Evolutionary conservation across 2,797 vertebrate species (phyloP).

Genomic region (Anabas testudineus): DNA sequence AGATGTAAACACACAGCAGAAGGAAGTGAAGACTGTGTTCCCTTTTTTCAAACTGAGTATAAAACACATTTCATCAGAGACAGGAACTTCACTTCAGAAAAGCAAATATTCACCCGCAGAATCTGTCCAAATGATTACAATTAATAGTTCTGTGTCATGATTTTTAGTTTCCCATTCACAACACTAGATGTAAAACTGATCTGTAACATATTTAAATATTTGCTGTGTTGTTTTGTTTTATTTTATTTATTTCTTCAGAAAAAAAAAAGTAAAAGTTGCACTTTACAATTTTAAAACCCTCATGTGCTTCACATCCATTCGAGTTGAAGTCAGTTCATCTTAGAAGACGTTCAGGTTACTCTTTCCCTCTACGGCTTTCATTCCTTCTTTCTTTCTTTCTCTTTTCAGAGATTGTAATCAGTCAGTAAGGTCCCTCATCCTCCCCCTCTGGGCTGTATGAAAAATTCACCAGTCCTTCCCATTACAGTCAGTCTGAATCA

Average conservation of each 20-base stretch:
- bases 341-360: slow-evolving; percentile 20
- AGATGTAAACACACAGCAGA: neutral
- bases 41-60: neutral
- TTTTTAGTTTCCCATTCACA: neutral
- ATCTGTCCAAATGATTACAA: neutral
- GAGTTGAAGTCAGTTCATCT: neutral
- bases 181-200: neutral
- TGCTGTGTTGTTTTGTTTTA: neutral
- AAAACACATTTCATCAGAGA: neutral
- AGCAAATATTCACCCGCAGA: neutral
- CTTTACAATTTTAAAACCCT: neutral
- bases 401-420: slow-evolving; percentile 81
- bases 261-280: neutral
- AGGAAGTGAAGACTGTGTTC: neutral
- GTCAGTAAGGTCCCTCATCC: slow-evolving; percentile 81
- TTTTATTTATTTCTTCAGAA: neutral
- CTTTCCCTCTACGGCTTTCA: slow-evolving; percentile 14
- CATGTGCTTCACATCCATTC: neutral
- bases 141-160: neutral
- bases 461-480: slow-evolving; percentile 93
- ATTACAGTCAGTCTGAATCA: slow-evolving; percentile 93
- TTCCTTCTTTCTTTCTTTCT: slow-evolving; percentile 56
- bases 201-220: neutral
- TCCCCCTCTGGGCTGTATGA: slow-evolving; percentile 90
- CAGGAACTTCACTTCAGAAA: slow-evolving; percentile 13